A percentile compares a stretch with the other conserved stretches of the same genome.
Evolutionary conservation across 2,797 vertebrate genomes (phyloP).

Genomic region (Benthosema pterotum): DNA sequence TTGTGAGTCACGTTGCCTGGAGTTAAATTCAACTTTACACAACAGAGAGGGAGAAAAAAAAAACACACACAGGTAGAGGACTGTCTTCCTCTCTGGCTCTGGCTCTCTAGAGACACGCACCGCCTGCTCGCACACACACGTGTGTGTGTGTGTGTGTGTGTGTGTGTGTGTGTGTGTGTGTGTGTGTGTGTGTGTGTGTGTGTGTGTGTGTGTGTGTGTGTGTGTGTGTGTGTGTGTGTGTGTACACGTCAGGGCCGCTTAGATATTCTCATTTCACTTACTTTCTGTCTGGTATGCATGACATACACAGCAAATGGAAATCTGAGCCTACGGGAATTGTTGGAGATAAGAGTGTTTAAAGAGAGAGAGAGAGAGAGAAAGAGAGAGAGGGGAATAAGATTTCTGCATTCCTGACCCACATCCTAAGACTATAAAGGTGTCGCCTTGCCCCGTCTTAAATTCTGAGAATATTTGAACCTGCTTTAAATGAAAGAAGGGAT

Average conservation of each 20-base stretch:
- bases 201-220: not conserved
- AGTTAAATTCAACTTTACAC: not conserved
- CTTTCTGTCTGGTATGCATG: conserved; percentile 44
- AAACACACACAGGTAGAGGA: conserved; percentile 12
- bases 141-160: too few relatives aligned
- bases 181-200: not conserved
- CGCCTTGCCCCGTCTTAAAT: too few relatives aligned
- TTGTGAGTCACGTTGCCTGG: conserved; percentile 16
- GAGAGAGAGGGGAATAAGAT: too few relatives aligned
- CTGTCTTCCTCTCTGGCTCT: conserved; percentile 19
- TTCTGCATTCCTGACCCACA: not conserved
- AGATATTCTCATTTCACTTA: conserved; percentile 21
- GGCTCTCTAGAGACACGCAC: not conserved
- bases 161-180: not conserved
- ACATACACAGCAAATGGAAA: not conserved
- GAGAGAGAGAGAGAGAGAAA: not conserved
- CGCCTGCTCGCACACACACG: not conserved
- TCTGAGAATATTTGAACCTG: too few relatives aligned
- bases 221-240: not conserved
- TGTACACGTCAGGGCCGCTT: not conserved
- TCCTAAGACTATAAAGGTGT: not conserved
- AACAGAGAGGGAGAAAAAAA: too few relatives aligned
- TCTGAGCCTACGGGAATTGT: conserved; percentile 6
- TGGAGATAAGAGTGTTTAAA: not conserved
- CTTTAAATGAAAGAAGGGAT: too few relatives aligned